A percentile compares a stretch with the other conserved stretches of the same genome.
phyloP scores from a whole-genome alignment of 2,888 invertebrate species.

The Thereva nobilitata region DNA sequence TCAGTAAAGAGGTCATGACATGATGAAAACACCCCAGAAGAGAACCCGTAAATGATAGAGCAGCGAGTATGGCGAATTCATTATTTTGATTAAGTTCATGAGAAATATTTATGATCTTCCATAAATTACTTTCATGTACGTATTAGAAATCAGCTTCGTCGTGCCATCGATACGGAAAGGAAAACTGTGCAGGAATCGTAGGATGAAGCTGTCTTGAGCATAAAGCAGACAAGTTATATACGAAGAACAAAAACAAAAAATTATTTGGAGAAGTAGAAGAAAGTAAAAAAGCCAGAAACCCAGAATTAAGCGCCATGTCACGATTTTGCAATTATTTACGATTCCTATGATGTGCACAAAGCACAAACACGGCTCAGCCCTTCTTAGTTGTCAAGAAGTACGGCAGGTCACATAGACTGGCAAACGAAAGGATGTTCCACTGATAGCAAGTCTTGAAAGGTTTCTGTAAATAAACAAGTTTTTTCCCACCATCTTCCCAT shows the following conservation, averaged over 20 bases:
- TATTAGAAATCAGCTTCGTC: constrained; percentile 37
- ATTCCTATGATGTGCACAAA: constrained; percentile 42
- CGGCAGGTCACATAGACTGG: constrained; percentile 1
- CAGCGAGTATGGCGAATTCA: constrained; percentile 37
- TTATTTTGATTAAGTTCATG: constrained; percentile 43
- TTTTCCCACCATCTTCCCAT: constrained; percentile 20
- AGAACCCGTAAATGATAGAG: constrained; percentile 7
- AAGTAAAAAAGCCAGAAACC: constrained; percentile 15
- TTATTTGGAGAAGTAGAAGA: constrained; percentile 23
- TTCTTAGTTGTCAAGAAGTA: constrained; percentile 4
- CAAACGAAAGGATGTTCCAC: constrained; percentile 4
- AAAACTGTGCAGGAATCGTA: neutral
- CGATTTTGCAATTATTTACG: constrained; percentile 44
- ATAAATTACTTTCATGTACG: constrained; percentile 39
- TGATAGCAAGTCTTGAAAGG: constrained; percentile 27
- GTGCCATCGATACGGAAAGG: neutral
- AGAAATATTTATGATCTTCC: constrained; percentile 42
- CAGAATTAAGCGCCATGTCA: constrained; percentile 43
- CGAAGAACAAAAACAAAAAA: constrained; percentile 23
- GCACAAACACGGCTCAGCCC: constrained; percentile 28
- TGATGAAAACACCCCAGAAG: constrained; percentile 10
- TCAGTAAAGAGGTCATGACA: constrained; percentile 19
- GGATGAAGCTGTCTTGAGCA: constrained; percentile 27
- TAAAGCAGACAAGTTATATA: constrained; percentile 9
- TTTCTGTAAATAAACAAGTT: constrained; percentile 28